Conservation (phyloP, 2,797 vertebrate genomes). For the Diplodus puntazzo region DNA sequence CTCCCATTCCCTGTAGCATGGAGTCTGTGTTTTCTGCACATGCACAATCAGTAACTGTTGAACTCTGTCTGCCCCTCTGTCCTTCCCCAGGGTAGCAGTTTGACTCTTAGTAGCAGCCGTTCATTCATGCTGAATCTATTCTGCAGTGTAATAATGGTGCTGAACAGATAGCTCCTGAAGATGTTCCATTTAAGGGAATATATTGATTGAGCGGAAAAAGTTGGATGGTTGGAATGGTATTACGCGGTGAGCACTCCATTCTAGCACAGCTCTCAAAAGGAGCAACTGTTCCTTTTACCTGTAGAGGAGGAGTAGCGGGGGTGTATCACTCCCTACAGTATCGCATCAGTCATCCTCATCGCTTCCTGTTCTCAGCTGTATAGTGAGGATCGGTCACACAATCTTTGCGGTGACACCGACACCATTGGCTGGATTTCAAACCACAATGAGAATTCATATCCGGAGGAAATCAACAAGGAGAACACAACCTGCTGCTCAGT, state of each 20-base stretch:
- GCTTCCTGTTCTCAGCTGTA: conserved; percentile 1
- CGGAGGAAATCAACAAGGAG: too few relatives aligned
- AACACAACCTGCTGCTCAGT: too few relatives aligned
- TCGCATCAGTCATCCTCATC: conserved; percentile 19
- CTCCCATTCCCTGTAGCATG: conserved; percentile 34
- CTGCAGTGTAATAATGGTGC: conserved; percentile 11
- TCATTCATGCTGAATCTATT: conserved; percentile 36
- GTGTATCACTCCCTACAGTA: conserved; percentile 8
- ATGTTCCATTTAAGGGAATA: conserved; percentile 32
- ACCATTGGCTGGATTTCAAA: not conserved
- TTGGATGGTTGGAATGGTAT: conserved; percentile 14
- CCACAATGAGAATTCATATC: not conserved
- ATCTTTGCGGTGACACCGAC: not conserved
- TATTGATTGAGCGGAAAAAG: conserved; percentile 32
- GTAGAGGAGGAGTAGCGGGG: not conserved
- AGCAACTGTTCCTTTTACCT: not conserved
- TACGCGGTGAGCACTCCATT: conserved; percentile 11
- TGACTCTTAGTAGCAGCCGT: conserved; percentile 35
- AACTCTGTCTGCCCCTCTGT: conserved; percentile 36
- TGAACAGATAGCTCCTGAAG: conserved; percentile 29
- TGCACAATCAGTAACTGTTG: conserved; percentile 52
- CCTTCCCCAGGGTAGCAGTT: conserved; percentile 40
- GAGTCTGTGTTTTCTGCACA: conserved; percentile 43
- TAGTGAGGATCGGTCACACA: not conserved
- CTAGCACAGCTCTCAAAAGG: not conserved